A percentile compares a stretch with the other conserved stretches of the same genome.
phyloP scores from a whole-genome alignment of 2,113 vertebrate genomes.

The Morone chrysops region DNA sequence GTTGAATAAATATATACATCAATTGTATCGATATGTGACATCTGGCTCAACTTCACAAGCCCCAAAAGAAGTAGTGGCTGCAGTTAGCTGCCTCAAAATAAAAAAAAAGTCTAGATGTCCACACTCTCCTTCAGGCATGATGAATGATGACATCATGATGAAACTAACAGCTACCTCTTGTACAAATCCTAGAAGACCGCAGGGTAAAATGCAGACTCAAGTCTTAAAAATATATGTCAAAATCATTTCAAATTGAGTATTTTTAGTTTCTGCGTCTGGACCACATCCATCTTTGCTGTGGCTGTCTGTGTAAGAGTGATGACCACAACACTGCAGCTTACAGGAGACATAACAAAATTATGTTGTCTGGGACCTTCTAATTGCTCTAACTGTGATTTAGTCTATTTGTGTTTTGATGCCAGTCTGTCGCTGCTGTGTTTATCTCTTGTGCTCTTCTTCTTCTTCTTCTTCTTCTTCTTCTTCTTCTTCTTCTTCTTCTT shows the following conservation, averaged over 20 bases:
- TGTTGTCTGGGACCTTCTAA: not conserved
- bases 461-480: not conserved
- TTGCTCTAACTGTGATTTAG: not conserved
- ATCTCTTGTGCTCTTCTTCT: not conserved
- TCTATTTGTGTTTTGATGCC: constrained; percentile 31
- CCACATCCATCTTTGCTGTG: constrained; percentile 9
- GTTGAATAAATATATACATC: not conserved
- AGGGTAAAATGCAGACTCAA: not conserved
- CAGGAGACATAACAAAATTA: not conserved
- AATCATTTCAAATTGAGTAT: constrained; percentile 1
- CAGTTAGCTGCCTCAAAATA: not conserved
- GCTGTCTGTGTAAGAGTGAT: not conserved
- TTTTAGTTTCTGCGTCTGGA: constrained; percentile 25
- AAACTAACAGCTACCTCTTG: not conserved
- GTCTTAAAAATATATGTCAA: not conserved
- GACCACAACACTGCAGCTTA: not conserved
- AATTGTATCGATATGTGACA: not conserved
- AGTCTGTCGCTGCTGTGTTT: not conserved
- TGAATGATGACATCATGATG: not conserved
- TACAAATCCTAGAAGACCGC: not conserved
- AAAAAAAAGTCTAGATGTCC: not conserved
- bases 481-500: constrained; percentile 8
- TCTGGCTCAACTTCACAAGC: not conserved
- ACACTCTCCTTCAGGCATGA: not conserved
- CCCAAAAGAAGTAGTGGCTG: not conserved